A percentile compares a stretch with the other conserved stretches of the same genome.
These are phyloP conservation scores for Abrostola triplasia DNA, from an alignment of 2,888 invertebrate species.

Conservation along the genomic window DNA sequence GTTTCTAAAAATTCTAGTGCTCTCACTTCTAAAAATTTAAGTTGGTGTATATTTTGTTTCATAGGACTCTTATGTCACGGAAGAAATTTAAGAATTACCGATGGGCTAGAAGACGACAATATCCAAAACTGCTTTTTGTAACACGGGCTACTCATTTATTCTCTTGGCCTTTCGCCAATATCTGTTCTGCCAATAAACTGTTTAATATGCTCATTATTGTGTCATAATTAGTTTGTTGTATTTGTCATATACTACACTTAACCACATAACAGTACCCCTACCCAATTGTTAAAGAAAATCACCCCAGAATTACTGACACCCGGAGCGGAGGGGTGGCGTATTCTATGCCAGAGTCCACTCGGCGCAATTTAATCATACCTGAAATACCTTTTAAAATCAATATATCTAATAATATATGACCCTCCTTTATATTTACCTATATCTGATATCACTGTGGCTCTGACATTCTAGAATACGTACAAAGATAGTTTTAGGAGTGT, in stretches of 20 bases:
- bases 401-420: slow-evolving; percentile 22
- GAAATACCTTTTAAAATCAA: slow-evolving; percentile 25
- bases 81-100: neutral
- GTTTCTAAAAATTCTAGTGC: no score
- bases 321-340: neutral
- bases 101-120: slow-evolving; percentile 1
- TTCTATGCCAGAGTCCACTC: neutral
- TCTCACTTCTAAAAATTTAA: no score
- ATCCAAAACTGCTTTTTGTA: neutral
- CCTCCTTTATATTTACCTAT: slow-evolving; percentile 4
- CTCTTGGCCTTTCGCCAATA: slow-evolving; percentile 11
- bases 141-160: slow-evolving; percentile 2
- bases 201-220: neutral
- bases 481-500: slow-evolving; percentile 44
- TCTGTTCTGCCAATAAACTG: slow-evolving; percentile 14
- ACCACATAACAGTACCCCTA: neutral
- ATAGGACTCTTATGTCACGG: no score
- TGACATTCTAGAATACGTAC: slow-evolving; percentile 25
- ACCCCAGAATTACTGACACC: neutral
- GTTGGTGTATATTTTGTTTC: no score
- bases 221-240: neutral
- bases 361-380: slow-evolving; percentile 6
- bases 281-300: neutral
- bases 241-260: neutral
- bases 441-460: slow-evolving; percentile 10